These are phyloP conservation scores for Dolichoris vasculosae DNA, from an alignment of 1,140 invertebrate species.

Conservation along the genomic window DNA sequence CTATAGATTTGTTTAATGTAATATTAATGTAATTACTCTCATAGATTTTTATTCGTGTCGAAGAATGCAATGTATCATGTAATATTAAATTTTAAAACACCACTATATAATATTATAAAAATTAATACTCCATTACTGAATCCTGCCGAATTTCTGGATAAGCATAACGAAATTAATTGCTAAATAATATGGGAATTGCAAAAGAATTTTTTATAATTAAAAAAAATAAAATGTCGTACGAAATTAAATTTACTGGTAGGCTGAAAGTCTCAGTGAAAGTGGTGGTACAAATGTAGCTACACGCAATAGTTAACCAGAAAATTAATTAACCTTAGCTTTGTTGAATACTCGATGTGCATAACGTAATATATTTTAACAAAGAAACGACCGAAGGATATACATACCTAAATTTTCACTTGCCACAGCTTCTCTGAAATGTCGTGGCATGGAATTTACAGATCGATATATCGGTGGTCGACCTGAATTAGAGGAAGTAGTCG, in stretches of 20 bases:
- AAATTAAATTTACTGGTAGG: neutral
- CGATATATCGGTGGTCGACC: neutral
- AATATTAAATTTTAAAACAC: no score
- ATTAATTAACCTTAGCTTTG: neutral
- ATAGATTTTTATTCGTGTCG: no score
- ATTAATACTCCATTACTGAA: no score
- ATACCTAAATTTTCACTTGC: neutral
- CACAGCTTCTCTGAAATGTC: neutral
- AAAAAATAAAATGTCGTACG: neutral
- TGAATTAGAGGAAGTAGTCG: constrained; percentile 26
- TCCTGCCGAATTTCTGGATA: no score
- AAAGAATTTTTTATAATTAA: neutral
- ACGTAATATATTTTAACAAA: neutral
- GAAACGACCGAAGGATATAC: neutral
- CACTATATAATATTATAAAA: no score
- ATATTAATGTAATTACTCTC: no score
- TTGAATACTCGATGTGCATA: neutral
- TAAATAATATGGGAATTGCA: no score
- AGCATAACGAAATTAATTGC: no score
- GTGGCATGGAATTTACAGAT: neutral
- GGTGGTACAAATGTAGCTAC: neutral
- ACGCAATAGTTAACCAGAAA: neutral
- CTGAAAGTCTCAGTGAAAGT: neutral
- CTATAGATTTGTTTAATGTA: no score
- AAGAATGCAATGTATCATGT: no score